Percentiles rank a stretch among this genome's conserved stretches.
Conservation (phyloP, 2,888 invertebrate species). For the Chironomus tentans region DNA sequence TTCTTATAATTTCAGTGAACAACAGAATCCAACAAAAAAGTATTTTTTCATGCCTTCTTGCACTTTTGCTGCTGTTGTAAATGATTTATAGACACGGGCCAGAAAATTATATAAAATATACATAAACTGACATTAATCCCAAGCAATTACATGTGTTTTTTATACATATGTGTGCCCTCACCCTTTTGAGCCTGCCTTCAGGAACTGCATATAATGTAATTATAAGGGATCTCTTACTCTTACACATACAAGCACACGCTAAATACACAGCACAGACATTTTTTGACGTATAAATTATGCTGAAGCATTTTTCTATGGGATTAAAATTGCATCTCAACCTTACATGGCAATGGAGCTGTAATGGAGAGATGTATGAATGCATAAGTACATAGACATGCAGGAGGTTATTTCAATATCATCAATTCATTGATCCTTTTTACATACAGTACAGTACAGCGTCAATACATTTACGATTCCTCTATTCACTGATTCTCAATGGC, state of each 20-base stretch:
- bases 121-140: slow-evolving; percentile 17
- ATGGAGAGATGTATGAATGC: neutral
- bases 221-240: no score
- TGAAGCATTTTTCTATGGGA: slow-evolving; percentile 2
- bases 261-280: no score
- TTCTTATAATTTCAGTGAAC: neutral
- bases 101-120: slow-evolving; percentile 4
- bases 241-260: no score
- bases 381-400: neutral
- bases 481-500: neutral
- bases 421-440: slow-evolving; percentile 1
- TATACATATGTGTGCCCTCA: neutral
- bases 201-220: no score
- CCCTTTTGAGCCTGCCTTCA: no score
- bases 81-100: slow-evolving; percentile 8
- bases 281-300: neutral
- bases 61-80: neutral
- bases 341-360: neutral
- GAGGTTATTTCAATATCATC: neutral
- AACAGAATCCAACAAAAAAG: neutral
- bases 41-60: slow-evolving; percentile 1
- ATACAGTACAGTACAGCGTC: neutral
- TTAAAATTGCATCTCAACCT: neutral
- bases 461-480: neutral
- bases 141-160: slow-evolving; percentile 16